Conservation (phyloP, 2,113 vertebrate species). For the Gasterosteus aculeatus region DNA sequence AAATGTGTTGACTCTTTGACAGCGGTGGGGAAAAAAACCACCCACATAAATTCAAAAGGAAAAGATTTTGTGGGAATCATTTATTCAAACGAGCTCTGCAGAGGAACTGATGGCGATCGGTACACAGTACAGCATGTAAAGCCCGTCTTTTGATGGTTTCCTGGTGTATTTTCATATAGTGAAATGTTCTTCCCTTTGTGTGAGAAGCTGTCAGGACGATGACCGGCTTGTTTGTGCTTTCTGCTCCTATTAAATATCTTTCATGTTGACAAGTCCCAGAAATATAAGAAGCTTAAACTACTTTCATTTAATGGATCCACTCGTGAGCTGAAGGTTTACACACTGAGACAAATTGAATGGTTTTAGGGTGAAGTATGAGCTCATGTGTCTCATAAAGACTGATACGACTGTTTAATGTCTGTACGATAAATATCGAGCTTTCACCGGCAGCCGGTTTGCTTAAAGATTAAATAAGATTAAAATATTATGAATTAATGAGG, state of each 20-base stretch:
- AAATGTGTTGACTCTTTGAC: not conserved
- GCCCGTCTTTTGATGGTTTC: not conserved
- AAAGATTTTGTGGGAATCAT: not conserved
- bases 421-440: not conserved
- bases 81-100: conserved; percentile 3
- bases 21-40: not conserved
- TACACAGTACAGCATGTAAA: not conserved
- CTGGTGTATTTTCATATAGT: conserved; percentile 28
- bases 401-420: not conserved
- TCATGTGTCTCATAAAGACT: not conserved
- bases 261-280: not conserved
- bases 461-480: not conserved
- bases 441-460: not conserved
- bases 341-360: not conserved
- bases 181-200: conserved; percentile 3
- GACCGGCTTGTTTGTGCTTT: not conserved
- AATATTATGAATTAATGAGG: not conserved
- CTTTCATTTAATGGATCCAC: no score
- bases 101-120: no score
- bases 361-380: not conserved
- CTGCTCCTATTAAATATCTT: not conserved
- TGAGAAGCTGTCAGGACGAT: not conserved
- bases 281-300: not conserved
- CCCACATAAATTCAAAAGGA: conserved; percentile 22
- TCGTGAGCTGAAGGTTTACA: not conserved